Evolutionary conservation across 2,797 vertebrate genomes (phyloP).

Genomic region (Galagoides demidoff): DNA sequence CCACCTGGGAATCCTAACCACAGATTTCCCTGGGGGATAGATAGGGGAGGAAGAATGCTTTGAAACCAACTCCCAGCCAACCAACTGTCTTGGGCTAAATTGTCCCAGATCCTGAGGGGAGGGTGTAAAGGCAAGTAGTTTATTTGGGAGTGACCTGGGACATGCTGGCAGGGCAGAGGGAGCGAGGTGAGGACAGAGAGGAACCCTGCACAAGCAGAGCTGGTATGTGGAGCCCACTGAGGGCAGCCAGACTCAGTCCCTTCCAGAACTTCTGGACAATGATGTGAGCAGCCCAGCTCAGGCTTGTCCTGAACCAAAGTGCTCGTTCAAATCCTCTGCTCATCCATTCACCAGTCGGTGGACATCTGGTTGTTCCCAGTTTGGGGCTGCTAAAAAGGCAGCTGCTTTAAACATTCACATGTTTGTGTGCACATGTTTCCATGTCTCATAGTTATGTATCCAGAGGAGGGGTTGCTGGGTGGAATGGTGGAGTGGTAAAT

Average conservation of each 20-base stretch:
- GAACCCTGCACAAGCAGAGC: rapidly evolving
- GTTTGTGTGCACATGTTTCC: not conserved
- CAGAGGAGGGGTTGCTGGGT: not conserved
- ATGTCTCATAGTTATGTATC: not conserved
- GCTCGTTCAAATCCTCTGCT: too few relatives aligned
- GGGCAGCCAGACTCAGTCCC: not conserved
- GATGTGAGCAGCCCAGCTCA: too few relatives aligned
- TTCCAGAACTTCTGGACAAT: rapidly evolving
- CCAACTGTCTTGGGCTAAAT: not conserved
- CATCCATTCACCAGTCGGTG: not conserved
- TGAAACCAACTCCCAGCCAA: not conserved
- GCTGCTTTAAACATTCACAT: not conserved
- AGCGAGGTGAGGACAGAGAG: not conserved
- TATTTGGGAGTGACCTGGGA: not conserved
- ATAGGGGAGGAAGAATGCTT: not conserved
- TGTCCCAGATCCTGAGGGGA: not conserved
- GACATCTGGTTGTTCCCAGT: not conserved
- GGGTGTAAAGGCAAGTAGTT: not conserved
- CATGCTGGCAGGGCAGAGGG: not conserved
- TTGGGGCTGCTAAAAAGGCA: not conserved
- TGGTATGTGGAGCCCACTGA: rapidly evolving
- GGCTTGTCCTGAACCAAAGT: rapidly evolving
- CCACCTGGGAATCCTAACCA: not conserved
- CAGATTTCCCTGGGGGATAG: not conserved
- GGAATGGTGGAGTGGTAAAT: not conserved